A percentile compares a stretch with the other conserved stretches of the same genome.
These are phyloP conservation scores for Morpho deidamia DNA, from an alignment of 2,888 invertebrate species.

Conservation along the genomic window DNA sequence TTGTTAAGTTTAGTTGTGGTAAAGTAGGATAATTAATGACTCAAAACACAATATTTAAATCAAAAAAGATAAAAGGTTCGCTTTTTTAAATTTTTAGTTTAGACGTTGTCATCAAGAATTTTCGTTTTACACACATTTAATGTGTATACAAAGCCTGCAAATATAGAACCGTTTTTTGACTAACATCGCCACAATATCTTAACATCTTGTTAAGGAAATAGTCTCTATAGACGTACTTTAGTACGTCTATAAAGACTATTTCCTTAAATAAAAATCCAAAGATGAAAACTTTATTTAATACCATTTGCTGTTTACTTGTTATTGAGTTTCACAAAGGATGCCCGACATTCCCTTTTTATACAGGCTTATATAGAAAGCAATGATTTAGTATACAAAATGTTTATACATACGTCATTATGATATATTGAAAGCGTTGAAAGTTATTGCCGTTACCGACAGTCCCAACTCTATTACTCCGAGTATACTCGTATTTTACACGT, in stretches of 20 bases:
- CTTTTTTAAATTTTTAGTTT: too few species aligned
- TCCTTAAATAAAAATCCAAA: not conserved
- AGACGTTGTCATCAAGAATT: too few species aligned
- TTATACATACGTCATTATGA: conserved; percentile 8
- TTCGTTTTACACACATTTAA: too few species aligned
- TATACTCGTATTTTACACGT: conserved; percentile 17
- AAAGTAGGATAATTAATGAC: too few species aligned
- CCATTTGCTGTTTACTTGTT: conserved; percentile 38
- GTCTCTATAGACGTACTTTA: not conserved
- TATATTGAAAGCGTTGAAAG: conserved; percentile 5
- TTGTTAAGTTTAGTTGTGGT: too few species aligned
- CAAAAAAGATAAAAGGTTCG: too few species aligned
- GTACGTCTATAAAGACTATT: not conserved
- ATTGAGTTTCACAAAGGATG: conserved; percentile 16
- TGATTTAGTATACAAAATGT: conserved; percentile 8
- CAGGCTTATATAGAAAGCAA: conserved; percentile 1
- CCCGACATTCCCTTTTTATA: conserved; percentile 19
- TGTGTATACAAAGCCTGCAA: too few species aligned
- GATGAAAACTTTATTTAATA: conserved; percentile 3
- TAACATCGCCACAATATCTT: not conserved
- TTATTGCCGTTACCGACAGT: conserved; percentile 5
- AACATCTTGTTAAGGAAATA: too few species aligned
- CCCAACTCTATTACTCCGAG: conserved; percentile 15
- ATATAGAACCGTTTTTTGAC: not conserved
- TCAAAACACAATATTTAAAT: too few species aligned